A percentile compares a stretch with the other conserved stretches of the same genome.
phyloP scores from a whole-genome alignment of 2,797 vertebrate genomes.

The Cygnus olor region DNA sequence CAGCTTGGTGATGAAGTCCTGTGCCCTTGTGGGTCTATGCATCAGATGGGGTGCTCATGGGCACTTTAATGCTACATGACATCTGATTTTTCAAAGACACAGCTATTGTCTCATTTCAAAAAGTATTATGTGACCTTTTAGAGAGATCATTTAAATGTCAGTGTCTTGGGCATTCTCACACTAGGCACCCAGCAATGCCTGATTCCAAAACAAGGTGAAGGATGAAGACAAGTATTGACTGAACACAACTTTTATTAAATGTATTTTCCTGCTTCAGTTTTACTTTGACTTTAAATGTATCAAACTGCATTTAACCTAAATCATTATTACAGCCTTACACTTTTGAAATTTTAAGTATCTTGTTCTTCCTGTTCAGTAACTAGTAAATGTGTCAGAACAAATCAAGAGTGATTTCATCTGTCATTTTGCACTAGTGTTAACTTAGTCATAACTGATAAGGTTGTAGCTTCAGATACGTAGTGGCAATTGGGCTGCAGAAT shows the following conservation, averaged over 20 bases:
- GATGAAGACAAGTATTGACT: background rate
- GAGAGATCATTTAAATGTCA: slow-evolving; percentile 42
- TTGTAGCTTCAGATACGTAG: background rate
- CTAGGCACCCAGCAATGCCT: background rate
- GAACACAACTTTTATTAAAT: background rate
- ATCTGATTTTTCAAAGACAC: slow-evolving; percentile 8
- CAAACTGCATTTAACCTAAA: background rate
- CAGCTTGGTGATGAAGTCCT: background rate
- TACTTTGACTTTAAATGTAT: slow-evolving; percentile 11
- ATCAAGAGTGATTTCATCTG: slow-evolving; percentile 27
- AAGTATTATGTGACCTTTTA: slow-evolving; percentile 33
- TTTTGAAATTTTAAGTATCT: background rate
- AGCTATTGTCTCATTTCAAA: background rate
- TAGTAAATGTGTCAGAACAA: slow-evolving; percentile 41
- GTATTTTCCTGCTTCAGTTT: slow-evolving; percentile 13
- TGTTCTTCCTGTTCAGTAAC: background rate
- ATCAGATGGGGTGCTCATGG: background rate
- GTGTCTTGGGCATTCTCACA: background rate
- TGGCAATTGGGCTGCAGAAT: background rate
- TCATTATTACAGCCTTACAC: slow-evolving; percentile 16
- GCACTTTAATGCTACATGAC: background rate
- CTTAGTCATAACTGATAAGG: slow-evolving; percentile 1
- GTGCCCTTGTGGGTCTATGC: background rate
- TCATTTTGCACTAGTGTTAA: slow-evolving; percentile 18
- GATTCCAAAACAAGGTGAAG: slow-evolving; percentile 9